phyloP scores from a whole-genome alignment of 2,888 invertebrate genomes.

The Pecten maximus region DNA sequence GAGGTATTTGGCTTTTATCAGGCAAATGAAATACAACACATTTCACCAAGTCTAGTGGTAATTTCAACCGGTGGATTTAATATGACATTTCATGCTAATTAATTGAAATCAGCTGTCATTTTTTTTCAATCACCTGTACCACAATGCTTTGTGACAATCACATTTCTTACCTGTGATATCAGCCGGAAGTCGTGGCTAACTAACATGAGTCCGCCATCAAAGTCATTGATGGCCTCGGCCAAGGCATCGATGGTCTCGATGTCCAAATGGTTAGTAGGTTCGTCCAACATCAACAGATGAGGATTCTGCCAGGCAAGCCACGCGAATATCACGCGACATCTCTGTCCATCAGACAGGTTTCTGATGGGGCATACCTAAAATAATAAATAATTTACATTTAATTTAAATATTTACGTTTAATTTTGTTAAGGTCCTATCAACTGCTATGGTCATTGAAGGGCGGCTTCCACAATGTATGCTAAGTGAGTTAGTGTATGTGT shows the following conservation, averaged over 20 bases:
- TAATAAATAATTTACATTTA: neutral
- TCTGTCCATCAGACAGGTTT: constrained; percentile 97
- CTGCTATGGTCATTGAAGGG: too few species aligned
- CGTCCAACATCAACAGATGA: constrained; percentile 91
- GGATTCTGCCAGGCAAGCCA: constrained; percentile 99
- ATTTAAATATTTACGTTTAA: too few species aligned
- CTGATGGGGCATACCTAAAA: constrained; percentile 94
- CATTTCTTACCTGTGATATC: constrained; percentile 92
- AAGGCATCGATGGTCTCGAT: constrained; percentile 95
- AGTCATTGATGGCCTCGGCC: constrained; percentile 98
- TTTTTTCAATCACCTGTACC: too few species aligned
- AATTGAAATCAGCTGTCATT: too few species aligned
- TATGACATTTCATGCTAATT: too few species aligned
- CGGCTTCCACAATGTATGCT: too few species aligned
- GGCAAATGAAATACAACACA: too few species aligned
- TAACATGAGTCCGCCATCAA: constrained; percentile 99
- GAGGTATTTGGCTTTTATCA: too few species aligned
- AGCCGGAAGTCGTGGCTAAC: constrained; percentile 99
- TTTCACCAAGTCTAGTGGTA: too few species aligned
- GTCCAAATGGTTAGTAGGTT: constrained; percentile 84
- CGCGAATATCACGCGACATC: constrained; percentile 99
- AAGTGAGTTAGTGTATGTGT: too few species aligned
- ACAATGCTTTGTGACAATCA: neutral
- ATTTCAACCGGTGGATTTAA: too few species aligned
- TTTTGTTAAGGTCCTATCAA: too few species aligned